Evolutionary conservation across 53 echinoderm and acorn worm genomes (phyloP), one percentile per base, ranked within the genome.

Genomic region (Zoroaster sp.): DNA sequence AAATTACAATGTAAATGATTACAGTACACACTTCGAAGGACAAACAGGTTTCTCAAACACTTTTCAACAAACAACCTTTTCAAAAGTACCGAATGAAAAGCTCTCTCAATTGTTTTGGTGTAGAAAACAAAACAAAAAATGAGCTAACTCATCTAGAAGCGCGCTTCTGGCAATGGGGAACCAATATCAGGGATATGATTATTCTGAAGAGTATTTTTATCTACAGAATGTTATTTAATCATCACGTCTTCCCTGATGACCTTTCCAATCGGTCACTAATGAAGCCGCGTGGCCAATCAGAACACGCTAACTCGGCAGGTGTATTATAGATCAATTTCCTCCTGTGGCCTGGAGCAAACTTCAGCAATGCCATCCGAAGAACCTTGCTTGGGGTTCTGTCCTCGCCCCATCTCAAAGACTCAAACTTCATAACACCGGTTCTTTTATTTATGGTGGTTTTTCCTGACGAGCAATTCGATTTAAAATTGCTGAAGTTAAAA

Each of bases 291-390:
- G 17, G 35, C 78, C 78, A 78, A 78, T 78, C 78, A 54, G 59
- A 78, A 78, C 55, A 78, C 37, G 78, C 38, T 54, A 35, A 78
- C 78, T 78, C 78, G 37, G 78, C 78, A 78, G 78, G 78, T 78
- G 78, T 78, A 59, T 63, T 78, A 78, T 54, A 54, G 78, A 78
- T 78, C 78, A 78, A 78, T 78, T 78, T 78, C 78, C 63, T 18
- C 21, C 32, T 15, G 37, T 23, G 59, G 20, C 78, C 74, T 42
- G 15, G 25, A 3, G 42, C 41, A 21, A 28, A 74, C 42, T 41
- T 41, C 41, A 13, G 40, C 42, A 13, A n/a, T 41, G 42, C 40
- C 28, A 74, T 59, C 23, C 28, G 63, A 59, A 59, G 63, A 59
- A n/a, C 28, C 63, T 28, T 59, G 63, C 63, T 59, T 4, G 0